A percentile compares a stretch with the other conserved stretches of the same genome.
Evolutionary conservation across 2,888 invertebrate species (phyloP).

Genomic region (Nomada ruficornis): DNA sequence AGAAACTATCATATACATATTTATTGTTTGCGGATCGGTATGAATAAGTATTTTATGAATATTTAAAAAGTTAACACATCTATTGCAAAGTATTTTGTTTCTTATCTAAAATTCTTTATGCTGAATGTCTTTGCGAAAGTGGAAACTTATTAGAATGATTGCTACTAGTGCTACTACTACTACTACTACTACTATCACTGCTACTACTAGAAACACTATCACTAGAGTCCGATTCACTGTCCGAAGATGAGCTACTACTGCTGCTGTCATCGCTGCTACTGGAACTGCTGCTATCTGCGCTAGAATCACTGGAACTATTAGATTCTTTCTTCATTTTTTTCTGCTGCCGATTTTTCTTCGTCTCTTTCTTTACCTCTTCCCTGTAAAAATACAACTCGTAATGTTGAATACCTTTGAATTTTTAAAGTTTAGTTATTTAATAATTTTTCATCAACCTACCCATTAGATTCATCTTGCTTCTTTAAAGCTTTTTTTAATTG

Average conservation of each 20-base stretch:
- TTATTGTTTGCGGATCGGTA: background rate
- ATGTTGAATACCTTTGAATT: background rate
- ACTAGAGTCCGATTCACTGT: conserved; percentile 80
- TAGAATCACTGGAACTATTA: conserved; percentile 69
- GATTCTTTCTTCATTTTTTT: conserved; percentile 74
- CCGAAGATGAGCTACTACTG: conserved; percentile 78
- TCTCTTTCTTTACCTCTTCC: conserved; percentile 65
- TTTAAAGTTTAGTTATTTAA: background rate
- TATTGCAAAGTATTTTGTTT: background rate
- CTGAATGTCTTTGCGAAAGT: conserved; percentile 8
- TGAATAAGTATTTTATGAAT: conserved; percentile 19
- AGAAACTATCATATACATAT: conserved; percentile 15
- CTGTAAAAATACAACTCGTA: conserved; percentile 47
- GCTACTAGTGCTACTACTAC: conserved; percentile 68
- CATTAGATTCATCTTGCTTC: conserved; percentile 83
- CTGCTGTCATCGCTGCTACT: conserved; percentile 68
- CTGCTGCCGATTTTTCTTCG: conserved; percentile 49
- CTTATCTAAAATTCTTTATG: conserved; percentile 12
- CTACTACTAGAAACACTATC: conserved; percentile 76
- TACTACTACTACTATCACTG: conserved; percentile 72
- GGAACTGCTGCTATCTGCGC: conserved; percentile 70
- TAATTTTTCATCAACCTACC: conserved; percentile 66
- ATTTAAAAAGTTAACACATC: conserved; percentile 20
- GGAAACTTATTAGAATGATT: conserved; percentile 37
- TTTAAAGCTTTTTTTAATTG: conserved; percentile 90